These are phyloP conservation scores for Neogobius melanostomus DNA, from an alignment of 2,113 vertebrate genomes.

Conservation along the genomic window DNA sequence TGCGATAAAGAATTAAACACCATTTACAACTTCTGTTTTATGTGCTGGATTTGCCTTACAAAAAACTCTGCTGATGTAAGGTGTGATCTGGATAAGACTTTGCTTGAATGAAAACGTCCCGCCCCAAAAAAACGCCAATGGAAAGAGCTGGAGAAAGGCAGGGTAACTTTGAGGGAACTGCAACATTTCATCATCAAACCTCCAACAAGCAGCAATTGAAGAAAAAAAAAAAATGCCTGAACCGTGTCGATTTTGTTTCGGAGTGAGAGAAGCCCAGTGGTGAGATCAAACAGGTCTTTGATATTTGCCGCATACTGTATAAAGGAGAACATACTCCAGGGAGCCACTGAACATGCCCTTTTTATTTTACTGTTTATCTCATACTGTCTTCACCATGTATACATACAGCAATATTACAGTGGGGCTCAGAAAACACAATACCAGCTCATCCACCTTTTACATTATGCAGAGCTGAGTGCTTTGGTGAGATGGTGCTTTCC, in stretches of 20 bases:
- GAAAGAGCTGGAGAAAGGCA: conserved; percentile 44
- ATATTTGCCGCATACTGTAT: conserved; percentile 65
- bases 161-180: conserved; percentile 44
- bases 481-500: conserved; percentile 21
- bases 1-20: neutral
- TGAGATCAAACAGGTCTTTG: conserved; percentile 72
- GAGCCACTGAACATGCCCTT: conserved; percentile 44
- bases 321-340: conserved; percentile 48
- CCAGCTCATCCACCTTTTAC: conserved; percentile 10
- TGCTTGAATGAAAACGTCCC: conserved; percentile 20
- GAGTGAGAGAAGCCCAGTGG: conserved; percentile 50
- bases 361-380: conserved; percentile 62
- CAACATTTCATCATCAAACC: conserved; percentile 72
- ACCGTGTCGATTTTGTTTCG: conserved; percentile 64
- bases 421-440: conserved; percentile 32
- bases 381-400: conserved; percentile 35
- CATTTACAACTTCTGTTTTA: neutral
- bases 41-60: conserved; percentile 1
- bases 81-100: conserved; percentile 28
- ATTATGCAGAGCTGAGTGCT: conserved; percentile 23
- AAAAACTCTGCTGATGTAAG: conserved; percentile 18
- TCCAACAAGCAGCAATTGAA: conserved; percentile 56
- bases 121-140: conserved; percentile 30
- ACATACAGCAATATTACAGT: conserved; percentile 40
- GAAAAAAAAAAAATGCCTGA: conserved; percentile 28